Conservation (phyloP, 2,888 invertebrate species). For the Vannuccia rotundouncinata region DNA sequence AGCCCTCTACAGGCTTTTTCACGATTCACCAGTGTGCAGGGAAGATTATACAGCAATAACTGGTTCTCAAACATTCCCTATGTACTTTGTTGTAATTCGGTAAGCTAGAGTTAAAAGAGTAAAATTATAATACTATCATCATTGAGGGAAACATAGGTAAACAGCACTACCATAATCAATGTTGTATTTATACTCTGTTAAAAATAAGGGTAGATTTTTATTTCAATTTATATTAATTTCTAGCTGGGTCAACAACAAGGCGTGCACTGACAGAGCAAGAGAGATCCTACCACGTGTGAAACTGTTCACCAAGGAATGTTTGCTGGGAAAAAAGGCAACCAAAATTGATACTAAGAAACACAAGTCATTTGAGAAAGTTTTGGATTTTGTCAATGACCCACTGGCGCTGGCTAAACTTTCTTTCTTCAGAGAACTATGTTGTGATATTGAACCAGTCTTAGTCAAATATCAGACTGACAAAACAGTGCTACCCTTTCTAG, state of each 20-base stretch:
- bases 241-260: neutral
- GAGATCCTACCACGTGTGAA: neutral
- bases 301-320: neutral
- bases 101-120: no score
- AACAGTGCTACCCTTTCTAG: neutral
- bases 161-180: no score
- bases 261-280: neutral
- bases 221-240: no score
- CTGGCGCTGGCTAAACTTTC: neutral
- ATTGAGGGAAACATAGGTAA: no score
- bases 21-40: no score
- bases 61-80: no score
- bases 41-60: no score
- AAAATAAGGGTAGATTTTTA: no score
- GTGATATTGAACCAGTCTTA: neutral
- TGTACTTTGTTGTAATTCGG: no score
- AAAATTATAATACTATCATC: no score
- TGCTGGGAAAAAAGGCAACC: neutral
- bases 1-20: no score
- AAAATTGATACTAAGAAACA: neutral
- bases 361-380: neutral
- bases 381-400: neutral
- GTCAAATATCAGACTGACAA: neutral
- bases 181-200: no score
- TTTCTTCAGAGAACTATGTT: neutral